Percentiles rank a stretch among this genome's conserved stretches.
Evolutionary conservation across 35 echinoderm and acorn worm genomes (phyloP).

Genomic region (Ptychodera flava): DNA sequence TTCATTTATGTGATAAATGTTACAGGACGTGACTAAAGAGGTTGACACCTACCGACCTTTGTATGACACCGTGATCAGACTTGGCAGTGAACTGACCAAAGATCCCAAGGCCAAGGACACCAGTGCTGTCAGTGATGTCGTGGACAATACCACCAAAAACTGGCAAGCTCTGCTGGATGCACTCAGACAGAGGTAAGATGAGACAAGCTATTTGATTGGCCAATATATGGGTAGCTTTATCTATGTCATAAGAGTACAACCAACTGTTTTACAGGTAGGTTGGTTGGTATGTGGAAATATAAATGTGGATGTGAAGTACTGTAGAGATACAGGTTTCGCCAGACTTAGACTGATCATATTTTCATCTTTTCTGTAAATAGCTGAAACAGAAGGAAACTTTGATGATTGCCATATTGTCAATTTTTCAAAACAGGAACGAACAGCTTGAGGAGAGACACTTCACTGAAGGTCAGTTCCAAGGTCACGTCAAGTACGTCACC

Average conservation of each 20-base stretch:
- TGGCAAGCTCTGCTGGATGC: constrained; percentile 62
- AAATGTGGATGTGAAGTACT: no score
- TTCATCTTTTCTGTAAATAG: no score
- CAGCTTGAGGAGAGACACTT: constrained; percentile 57
- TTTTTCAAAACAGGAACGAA: constrained; percentile 29
- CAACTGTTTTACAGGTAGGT: no score
- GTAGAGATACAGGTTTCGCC: no score
- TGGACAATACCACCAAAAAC: constrained; percentile 81
- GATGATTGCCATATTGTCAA: neutral
- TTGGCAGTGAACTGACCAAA: constrained; percentile 75
- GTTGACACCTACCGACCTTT: constrained; percentile 48
- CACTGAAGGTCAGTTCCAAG: constrained; percentile 42
- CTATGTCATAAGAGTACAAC: no score
- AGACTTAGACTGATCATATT: no score
- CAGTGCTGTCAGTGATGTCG: constrained; percentile 72
- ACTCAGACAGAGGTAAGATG: constrained; percentile 57
- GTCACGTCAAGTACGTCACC: constrained; percentile 58
- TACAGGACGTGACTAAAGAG: constrained; percentile 52
- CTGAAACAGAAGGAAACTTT: neutral
- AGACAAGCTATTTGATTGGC: no score
- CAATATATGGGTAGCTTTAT: no score
- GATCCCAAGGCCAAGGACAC: constrained; percentile 85
- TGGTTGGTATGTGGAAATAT: no score
- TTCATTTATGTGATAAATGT: no score
- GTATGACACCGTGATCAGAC: constrained; percentile 61